Base-by-base conservation (phyloP, 2,113 vertebrate genomes). In the Dipodomys spectabilis region DNA sequence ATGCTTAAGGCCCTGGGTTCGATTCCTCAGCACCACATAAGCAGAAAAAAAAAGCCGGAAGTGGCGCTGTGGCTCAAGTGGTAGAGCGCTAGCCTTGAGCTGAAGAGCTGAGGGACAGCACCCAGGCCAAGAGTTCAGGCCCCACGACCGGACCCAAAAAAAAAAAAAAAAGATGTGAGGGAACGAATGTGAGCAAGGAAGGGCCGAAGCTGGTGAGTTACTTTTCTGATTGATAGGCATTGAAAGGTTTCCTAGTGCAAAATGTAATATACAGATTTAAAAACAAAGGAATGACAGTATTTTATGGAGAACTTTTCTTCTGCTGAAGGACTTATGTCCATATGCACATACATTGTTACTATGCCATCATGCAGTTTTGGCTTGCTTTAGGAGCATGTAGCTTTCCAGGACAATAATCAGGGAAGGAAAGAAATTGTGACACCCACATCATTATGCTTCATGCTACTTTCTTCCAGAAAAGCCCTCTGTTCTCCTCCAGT, bases 151-250 rank as follows among this genome's bases (percentile, higher is more conserved):
- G n/a, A n/a, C n/a, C n/a, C n/a, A n/a, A n/a, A n/a, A n/a, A n/a
- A n/a, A n/a, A n/a, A n/a, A n/a, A n/a, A n/a, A n/a, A n/a, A 82
- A 82, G 90, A 90, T 73, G 18, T 1, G 4, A 69, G 22, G 27
- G 91, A 84, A 35, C 89, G 32, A 89, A 87, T 13, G 22, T 62
- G 49, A 84, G 39, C 28, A 78, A 89, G 27, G 57, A 81, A 89
- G 27, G 57, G 2, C 25, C 82, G 65, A 91, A 90, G 72, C 27
- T 19, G 35, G 86, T 27, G 45, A 74, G 6, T 27, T 78, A 53
- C 44, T 88, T 94, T 82, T 88, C 60, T 89, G 19, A 74, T 4
- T 88, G 88, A 73, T 62, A 86, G 83, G 39, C 49, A 81, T 10
- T 74, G 32, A 49, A 78, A 72, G 39, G 35, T 84, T 93, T 82